These are phyloP conservation scores for Drosophila arawakana DNA, from an alignment of 1,140 invertebrate species.

Conservation along the genomic window DNA sequence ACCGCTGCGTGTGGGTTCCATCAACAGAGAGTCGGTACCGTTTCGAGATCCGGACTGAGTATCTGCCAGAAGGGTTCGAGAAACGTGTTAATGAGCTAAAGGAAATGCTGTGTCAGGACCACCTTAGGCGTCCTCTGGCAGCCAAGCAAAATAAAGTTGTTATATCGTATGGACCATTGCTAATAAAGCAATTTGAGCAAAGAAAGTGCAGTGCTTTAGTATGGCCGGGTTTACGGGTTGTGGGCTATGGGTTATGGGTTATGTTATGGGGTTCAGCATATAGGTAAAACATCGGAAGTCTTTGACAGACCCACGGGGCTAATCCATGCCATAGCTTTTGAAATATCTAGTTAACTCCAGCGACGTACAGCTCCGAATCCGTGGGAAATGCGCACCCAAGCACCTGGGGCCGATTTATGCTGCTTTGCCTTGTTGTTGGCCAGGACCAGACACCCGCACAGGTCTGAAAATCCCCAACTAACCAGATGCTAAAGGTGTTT, in stretches of 20 bases:
- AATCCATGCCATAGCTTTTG: constrained; percentile 58
- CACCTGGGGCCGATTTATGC: constrained; percentile 80
- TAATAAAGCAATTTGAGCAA: constrained; percentile 70
- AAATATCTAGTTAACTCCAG: constrained; percentile 73
- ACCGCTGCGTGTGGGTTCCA: constrained; percentile 69
- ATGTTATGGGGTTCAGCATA: neutral
- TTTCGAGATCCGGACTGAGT: neutral
- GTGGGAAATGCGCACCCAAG: constrained; percentile 71
- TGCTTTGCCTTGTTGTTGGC: constrained; percentile 25
- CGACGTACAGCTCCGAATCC: constrained; percentile 43
- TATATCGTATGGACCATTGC: constrained; percentile 16
- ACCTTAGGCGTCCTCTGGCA: constrained; percentile 39
- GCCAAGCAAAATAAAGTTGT: constrained; percentile 45
- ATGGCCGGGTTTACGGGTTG: neutral
- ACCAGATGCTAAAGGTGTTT: neutral
- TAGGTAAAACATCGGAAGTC: constrained; percentile 13
- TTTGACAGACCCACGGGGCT: constrained; percentile 17
- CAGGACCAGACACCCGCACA: constrained; percentile 22
- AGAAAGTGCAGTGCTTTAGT: constrained; percentile 19
- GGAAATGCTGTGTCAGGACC: constrained; percentile 62
- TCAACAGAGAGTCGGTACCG: neutral
- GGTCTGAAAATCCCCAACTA: constrained; percentile 1
- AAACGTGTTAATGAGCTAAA: constrained; percentile 77
- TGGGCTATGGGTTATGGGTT: neutral
- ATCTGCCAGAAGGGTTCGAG: neutral